A percentile compares a stretch with the other conserved stretches of the same genome.
Conservation (phyloP, 2,797 vertebrate species). For the Neosilurus mollespiculum region DNA sequence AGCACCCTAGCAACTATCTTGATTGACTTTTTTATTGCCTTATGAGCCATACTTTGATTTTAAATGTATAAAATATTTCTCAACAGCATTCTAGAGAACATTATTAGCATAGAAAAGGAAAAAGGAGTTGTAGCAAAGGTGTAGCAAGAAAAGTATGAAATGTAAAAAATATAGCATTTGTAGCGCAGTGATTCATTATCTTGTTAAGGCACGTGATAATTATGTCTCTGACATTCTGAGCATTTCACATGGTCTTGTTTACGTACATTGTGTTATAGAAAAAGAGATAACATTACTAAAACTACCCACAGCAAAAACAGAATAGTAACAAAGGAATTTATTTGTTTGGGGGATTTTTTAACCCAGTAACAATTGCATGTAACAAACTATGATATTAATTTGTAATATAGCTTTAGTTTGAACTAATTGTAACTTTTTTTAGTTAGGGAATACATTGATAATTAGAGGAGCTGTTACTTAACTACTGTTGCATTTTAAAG, state of each 20-base stretch:
- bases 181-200: background rate
- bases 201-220: slow-evolving; percentile 8
- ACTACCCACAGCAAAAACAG: background rate
- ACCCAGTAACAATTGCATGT: too few species aligned
- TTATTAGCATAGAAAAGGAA: background rate
- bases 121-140: background rate
- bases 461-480: background rate
- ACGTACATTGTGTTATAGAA: background rate
- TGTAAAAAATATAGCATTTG: background rate
- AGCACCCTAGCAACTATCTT: too few species aligned
- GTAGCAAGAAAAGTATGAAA: background rate
- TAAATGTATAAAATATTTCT: background rate
- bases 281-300: background rate
- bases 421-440: background rate
- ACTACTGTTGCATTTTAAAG: background rate
- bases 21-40: background rate
- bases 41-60: background rate
- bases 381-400: background rate
- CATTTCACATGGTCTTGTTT: slow-evolving; percentile 2
- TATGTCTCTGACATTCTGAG: background rate
- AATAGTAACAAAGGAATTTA: background rate
- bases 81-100: background rate
- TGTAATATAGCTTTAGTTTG: background rate
- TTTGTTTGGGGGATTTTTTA: background rate
- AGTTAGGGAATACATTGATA: background rate